Percentiles rank a stretch among this genome's conserved stretches.
Conservation (phyloP, 1,140 invertebrate genomes). For the Oreohelix idahoensis region DNA sequence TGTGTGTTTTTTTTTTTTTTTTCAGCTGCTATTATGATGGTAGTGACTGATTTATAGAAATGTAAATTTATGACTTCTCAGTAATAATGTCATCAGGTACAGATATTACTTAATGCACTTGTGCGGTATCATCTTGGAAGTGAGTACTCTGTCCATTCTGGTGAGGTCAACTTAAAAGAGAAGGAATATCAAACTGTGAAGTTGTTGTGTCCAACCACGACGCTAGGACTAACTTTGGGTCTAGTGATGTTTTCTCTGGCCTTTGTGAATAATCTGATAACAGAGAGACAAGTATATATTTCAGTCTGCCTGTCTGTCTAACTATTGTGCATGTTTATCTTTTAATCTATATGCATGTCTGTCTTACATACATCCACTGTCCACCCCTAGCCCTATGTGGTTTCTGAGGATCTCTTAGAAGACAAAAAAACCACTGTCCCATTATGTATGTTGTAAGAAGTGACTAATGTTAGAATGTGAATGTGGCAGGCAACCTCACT, state of each 20-base stretch:
- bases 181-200: too few relatives aligned
- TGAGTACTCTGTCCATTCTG: not conserved
- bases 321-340: not conserved
- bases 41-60: too few relatives aligned
- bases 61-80: too few relatives aligned
- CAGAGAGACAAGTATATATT: not conserved
- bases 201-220: not conserved
- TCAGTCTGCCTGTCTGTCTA: slow-evolving; percentile 13
- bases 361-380: too few relatives aligned
- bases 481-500: too few relatives aligned
- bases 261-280: not conserved
- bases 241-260: not conserved
- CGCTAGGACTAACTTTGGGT: not conserved
- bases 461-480: too few relatives aligned
- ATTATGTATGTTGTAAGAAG: too few relatives aligned
- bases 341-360: slow-evolving; percentile 14
- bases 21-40: too few relatives aligned
- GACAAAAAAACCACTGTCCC: too few relatives aligned
- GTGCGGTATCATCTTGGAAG: not conserved
- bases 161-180: not conserved
- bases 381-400: too few relatives aligned
- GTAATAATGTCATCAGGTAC: not conserved
- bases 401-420: too few relatives aligned
- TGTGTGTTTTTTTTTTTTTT: too few relatives aligned
- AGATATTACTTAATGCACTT: not conserved